Conservation (phyloP, 2,888 invertebrate species). For the Monochamus alternatus region DNA sequence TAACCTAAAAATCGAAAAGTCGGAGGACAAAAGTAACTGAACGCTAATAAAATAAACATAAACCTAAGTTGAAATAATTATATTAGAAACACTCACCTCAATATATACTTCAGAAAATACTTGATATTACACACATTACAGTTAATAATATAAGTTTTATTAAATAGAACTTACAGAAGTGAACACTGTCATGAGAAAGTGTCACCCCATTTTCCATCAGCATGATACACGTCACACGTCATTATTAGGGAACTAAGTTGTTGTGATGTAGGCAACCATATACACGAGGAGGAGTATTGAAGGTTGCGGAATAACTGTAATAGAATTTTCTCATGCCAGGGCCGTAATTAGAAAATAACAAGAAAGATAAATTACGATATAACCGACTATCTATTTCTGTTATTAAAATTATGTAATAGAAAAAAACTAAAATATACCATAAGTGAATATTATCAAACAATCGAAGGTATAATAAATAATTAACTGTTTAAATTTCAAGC, state of each 20-base stretch:
- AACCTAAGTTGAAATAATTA: conserved; percentile 2
- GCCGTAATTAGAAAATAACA: too few relatives aligned
- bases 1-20: conserved; percentile 33
- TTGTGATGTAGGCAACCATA: conserved; percentile 3
- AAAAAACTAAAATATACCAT: too few relatives aligned
- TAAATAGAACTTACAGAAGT: conserved; percentile 18
- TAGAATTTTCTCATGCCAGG: too few relatives aligned
- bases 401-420: too few relatives aligned
- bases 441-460: too few relatives aligned
- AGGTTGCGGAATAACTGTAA: too few relatives aligned
- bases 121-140: conserved; percentile 34
- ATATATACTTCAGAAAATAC: conserved; percentile 7
- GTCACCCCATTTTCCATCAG: conserved; percentile 28
- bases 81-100: conserved; percentile 31
- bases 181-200: conserved; percentile 33
- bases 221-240: conserved; percentile 21
- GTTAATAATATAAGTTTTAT: conserved; percentile 18
- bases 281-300: neutral
- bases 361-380: too few relatives aligned
- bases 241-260: neutral
- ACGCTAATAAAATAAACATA: conserved; percentile 17
- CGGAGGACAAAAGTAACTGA: conserved; percentile 13
- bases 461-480: too few relatives aligned
- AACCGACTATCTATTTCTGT: too few relatives aligned
- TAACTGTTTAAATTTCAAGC: too few relatives aligned